phyloP scores from a whole-genome alignment of 2,888 invertebrate genomes.

The Nomada goodeniana region DNA sequence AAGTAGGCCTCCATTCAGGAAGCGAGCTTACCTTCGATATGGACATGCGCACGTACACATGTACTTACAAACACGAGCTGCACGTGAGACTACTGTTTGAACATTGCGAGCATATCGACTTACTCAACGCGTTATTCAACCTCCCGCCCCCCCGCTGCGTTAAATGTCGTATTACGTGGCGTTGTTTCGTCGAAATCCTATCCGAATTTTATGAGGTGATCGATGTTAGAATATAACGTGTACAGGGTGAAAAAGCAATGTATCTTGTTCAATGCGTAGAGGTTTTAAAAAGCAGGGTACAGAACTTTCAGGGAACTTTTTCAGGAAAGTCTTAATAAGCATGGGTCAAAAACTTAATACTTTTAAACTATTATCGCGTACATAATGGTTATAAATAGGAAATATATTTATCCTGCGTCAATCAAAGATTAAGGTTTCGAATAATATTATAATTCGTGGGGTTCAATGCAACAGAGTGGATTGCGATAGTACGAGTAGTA shows the following conservation, averaged over 20 bases:
- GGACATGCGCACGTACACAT: conserved; percentile 10
- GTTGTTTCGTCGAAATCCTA: conserved; percentile 41
- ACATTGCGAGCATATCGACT: conserved; percentile 63
- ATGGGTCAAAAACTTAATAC: too few species aligned
- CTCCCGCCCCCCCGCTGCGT: neutral
- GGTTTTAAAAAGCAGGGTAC: too few species aligned
- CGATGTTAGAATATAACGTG: neutral
- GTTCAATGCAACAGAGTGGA: too few species aligned
- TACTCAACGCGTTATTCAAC: conserved; percentile 71
- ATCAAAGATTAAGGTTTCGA: too few species aligned
- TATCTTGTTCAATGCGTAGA: too few species aligned
- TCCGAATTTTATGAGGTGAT: conserved; percentile 42
- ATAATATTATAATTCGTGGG: too few species aligned
- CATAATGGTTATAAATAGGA: too few species aligned
- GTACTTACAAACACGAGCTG: neutral
- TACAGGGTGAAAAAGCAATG: neutral
- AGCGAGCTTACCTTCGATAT: conserved; percentile 64
- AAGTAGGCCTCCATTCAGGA: conserved; percentile 66
- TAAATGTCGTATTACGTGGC: conserved; percentile 55
- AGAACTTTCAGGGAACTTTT: too few species aligned
- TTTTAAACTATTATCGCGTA: too few species aligned
- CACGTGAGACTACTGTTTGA: conserved; percentile 47
- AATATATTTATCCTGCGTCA: too few species aligned
- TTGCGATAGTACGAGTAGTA: too few species aligned
- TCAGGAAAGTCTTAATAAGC: too few species aligned